These are phyloP conservation scores for Ciconia nigra DNA, from an alignment of 2,797 vertebrate genomes.

Conservation along the genomic window DNA sequence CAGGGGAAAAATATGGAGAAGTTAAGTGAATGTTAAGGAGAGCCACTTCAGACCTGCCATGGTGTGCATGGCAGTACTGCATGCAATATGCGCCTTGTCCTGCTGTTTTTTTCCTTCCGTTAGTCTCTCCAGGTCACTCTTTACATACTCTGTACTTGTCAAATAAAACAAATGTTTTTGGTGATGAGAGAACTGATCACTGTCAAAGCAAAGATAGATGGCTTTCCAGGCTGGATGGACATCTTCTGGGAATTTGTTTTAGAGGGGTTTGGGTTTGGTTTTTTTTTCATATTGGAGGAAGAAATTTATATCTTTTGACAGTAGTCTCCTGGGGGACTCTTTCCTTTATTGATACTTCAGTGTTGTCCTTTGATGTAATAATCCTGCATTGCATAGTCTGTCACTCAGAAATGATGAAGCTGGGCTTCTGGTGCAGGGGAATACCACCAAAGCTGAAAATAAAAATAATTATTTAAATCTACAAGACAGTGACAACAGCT, in stretches of 20 bases:
- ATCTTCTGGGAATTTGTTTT: slow-evolving; percentile 9
- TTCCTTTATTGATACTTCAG: slow-evolving; percentile 26
- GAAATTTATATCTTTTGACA: slow-evolving; percentile 39
- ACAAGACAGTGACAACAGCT: background rate
- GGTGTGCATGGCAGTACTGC: fast-evolving
- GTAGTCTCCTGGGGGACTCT: background rate
- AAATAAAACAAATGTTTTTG: background rate
- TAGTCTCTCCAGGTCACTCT: background rate
- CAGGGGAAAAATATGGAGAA: background rate
- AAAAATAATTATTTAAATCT: background rate
- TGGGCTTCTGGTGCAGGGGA: background rate
- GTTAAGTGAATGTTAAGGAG: background rate
- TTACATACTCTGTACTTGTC: background rate
- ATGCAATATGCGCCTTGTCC: too few relatives aligned
- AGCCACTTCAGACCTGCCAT: background rate
- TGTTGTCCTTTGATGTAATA: slow-evolving; percentile 32
- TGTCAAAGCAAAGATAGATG: background rate
- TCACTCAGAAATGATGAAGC: slow-evolving; percentile 13
- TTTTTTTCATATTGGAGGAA: background rate
- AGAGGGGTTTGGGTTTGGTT: background rate
- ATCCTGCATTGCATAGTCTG: background rate
- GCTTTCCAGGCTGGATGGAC: background rate
- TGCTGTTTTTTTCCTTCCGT: background rate
- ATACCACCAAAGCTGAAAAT: background rate
- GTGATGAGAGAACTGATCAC: background rate